phyloP scores from a whole-genome alignment of 2,113 vertebrate genomes.

The Indicator maculatus region DNA sequence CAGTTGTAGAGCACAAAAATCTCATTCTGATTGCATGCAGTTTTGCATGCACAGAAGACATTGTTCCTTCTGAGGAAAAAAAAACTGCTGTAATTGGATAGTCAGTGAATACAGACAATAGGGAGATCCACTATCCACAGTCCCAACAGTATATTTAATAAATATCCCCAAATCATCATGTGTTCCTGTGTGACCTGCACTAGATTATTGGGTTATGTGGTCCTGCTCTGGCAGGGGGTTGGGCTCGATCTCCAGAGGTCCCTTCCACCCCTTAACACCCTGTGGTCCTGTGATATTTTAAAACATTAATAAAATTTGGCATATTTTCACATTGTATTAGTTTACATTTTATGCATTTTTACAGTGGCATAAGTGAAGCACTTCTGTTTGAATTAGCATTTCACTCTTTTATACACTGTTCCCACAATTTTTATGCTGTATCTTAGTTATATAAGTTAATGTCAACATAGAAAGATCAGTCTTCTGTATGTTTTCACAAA shows the following conservation, averaged over 20 bases:
- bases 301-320: background rate
- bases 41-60: background rate
- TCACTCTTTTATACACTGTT: background rate
- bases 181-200: no score
- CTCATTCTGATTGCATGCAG: fast-evolving
- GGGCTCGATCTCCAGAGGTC: no score
- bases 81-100: background rate
- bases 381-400: background rate
- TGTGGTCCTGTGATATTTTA: background rate
- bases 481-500: background rate
- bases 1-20: background rate
- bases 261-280: no score
- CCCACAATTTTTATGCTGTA: background rate
- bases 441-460: background rate
- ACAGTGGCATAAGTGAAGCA: background rate
- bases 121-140: background rate
- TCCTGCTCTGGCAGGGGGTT: no score
- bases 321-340: background rate
- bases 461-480: background rate
- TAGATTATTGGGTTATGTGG: no score
- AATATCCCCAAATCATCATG: background rate
- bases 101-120: background rate
- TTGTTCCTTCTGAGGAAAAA: background rate
- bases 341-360: background rate
- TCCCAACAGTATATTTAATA: background rate